Evolutionary conservation across 23 tunicate genomes (phyloP).

Genomic region (Styela plicata): DNA sequence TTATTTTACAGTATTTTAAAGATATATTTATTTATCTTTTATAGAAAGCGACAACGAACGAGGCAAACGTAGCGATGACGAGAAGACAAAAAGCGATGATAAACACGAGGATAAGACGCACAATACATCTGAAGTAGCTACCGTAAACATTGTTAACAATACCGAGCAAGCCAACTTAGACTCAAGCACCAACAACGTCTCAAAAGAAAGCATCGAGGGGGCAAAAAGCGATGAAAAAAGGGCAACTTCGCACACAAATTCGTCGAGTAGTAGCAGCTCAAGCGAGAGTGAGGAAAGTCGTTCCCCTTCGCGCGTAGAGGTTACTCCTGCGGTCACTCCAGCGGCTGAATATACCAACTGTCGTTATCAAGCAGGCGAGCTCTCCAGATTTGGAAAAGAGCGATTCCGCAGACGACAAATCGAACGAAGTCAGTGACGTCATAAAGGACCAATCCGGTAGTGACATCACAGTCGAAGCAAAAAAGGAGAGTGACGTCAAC

Average conservation of each 20-base stretch:
- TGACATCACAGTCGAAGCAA: neutral
- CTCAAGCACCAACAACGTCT: slow-evolving; percentile 3
- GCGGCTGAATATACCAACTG: neutral
- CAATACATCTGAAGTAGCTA: slow-evolving; percentile 11
- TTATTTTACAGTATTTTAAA: neutral
- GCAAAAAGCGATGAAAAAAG: slow-evolving; percentile 1
- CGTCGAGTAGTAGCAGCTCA: slow-evolving; percentile 1
- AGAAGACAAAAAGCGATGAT: neutral
- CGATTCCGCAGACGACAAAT: neutral
- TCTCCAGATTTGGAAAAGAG: neutral
- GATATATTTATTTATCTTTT: neutral
- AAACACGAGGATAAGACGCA: neutral
- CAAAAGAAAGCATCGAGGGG: neutral
- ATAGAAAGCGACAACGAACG: neutral
- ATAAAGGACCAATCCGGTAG: neutral
- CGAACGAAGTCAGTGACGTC: neutral
- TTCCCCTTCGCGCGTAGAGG: neutral
- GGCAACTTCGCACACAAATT: neutral
- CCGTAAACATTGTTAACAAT: slow-evolving; percentile 8
- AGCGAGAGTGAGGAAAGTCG: neutral
- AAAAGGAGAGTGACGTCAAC: neutral
- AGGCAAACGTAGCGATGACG: neutral
- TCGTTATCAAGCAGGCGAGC: slow-evolving; percentile 8
- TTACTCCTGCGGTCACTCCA: neutral
- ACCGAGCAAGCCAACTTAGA: neutral